These are phyloP conservation scores for Teinopalpus imperialis DNA, from an alignment of 2,888 invertebrate species.

Conservation along the genomic window DNA sequence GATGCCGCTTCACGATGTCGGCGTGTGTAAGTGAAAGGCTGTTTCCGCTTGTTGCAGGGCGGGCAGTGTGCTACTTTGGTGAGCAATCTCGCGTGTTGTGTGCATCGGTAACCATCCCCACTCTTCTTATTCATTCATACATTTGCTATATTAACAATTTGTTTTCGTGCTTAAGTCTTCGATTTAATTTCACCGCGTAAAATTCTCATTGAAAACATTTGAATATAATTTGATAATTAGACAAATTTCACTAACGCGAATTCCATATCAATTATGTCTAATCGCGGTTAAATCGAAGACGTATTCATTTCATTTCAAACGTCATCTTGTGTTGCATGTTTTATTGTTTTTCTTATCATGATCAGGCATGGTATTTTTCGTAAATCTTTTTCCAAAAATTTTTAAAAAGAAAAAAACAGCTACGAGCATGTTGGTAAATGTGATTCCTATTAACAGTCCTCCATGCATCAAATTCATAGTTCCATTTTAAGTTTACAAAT, in stretches of 20 bases:
- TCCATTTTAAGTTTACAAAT: conserved; percentile 18
- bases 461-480: conserved; percentile 22
- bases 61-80: conserved; percentile 96
- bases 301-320: conserved; percentile 45
- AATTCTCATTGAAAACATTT: neutral
- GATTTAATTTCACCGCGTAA: conserved; percentile 40
- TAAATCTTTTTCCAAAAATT: conserved; percentile 11
- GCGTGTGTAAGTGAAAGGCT: conserved; percentile 56
- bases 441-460: conserved; percentile 25
- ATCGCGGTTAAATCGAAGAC: conserved; percentile 60
- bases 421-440: conserved; percentile 18
- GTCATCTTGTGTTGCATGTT: conserved; percentile 70
- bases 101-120: conserved; percentile 95
- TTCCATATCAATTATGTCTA: neutral
- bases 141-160: conserved; percentile 72
- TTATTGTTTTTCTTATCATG: conserved; percentile 49
- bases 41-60: conserved; percentile 87
- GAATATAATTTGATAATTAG: neutral
- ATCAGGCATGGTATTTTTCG: conserved; percentile 44
- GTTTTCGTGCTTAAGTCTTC: conserved; percentile 59
- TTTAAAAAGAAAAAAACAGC: too few species aligned
- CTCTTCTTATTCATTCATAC: conserved; percentile 84
- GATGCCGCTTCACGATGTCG: conserved; percentile 25
- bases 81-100: conserved; percentile 97
- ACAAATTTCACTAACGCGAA: neutral